Conservation (phyloP, 2,888 invertebrate species). For the Sarcophaga carnaria region DNA sequence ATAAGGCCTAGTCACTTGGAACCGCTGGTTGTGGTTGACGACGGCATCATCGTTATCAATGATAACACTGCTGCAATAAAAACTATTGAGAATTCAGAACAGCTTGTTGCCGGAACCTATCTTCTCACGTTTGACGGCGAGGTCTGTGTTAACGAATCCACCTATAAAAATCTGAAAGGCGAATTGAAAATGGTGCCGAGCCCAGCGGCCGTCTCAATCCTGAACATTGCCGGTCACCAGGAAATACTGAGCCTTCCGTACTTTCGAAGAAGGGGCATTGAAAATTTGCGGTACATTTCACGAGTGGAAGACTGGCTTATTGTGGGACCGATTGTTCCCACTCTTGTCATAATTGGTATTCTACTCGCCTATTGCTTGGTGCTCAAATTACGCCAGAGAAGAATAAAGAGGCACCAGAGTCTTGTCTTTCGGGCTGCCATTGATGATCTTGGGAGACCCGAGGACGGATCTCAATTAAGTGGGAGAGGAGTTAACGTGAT, state of each 20-base stretch:
- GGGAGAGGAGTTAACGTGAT: constrained; percentile 36
- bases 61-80: no score
- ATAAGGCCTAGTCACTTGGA: constrained; percentile 20
- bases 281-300: no score
- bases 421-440: constrained; percentile 13
- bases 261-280: no score
- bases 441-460: constrained; percentile 29
- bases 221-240: constrained; percentile 30
- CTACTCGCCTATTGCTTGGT: neutral
- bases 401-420: no score
- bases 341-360: no score
- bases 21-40: constrained; percentile 5
- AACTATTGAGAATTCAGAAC: no score
- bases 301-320: neutral
- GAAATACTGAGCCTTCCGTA: constrained; percentile 47
- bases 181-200: neutral
- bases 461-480: constrained; percentile 39
- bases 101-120: no score
- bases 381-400: no score
- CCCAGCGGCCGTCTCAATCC: neutral
- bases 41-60: neutral
- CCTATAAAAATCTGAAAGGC: no score
- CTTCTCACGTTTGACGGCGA: no score
- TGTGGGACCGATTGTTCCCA: neutral
- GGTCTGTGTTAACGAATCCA: no score